Evolutionary conservation across 2,113 vertebrate genomes (phyloP), one percentile per base, ranked within the genome.

Genomic region (Patagioenas fasciata): DNA sequence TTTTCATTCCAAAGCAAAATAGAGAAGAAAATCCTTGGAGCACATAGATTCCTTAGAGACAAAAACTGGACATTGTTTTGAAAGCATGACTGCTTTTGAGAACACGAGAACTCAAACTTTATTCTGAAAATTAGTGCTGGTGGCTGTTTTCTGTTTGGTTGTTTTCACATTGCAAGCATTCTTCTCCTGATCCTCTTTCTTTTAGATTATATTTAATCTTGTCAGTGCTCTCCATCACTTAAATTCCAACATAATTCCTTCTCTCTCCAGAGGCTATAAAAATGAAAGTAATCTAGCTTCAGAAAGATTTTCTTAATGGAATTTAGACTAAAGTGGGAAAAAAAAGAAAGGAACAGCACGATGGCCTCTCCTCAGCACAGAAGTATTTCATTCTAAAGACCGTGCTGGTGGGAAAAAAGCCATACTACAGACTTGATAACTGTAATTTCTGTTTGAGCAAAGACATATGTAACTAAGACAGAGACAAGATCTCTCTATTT

Each of bases 381-480:
- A 78, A 84, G 7, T 3, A 0, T 92, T 91, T 70, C 65, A 91
- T 85, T 78, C 29, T 81, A 71, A 94, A 74, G 60, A 67, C 47
- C 72, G 16, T 36, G 11, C 11, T 96, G 58, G 58, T 62, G 42
- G 60, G 54, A 61, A 88, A 85, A 94, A 94, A 82, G 13, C 23
- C 26, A 25, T 61, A 58, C 58, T 91, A 85, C 58, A 80, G 36
- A 36, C 31, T 54, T 38, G 28, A 36, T 90, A 88, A 94, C 36
- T n/a, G 28, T 82, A 93, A 85, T 83, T 88, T 93, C 71, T 91
- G 9, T 83, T 83, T 93, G 90, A 97, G 40, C 60, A 93, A 90
- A 96, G 62, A 90, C 88, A 90, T 94, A 94, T 83, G 82, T 66
- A 95, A 88, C 53, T 72, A 65, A 88, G 88, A 96, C 82, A 95